phyloP scores from a whole-genome alignment of 2,113 vertebrate genomes.

The Pyrgilauda ruficollis region DNA sequence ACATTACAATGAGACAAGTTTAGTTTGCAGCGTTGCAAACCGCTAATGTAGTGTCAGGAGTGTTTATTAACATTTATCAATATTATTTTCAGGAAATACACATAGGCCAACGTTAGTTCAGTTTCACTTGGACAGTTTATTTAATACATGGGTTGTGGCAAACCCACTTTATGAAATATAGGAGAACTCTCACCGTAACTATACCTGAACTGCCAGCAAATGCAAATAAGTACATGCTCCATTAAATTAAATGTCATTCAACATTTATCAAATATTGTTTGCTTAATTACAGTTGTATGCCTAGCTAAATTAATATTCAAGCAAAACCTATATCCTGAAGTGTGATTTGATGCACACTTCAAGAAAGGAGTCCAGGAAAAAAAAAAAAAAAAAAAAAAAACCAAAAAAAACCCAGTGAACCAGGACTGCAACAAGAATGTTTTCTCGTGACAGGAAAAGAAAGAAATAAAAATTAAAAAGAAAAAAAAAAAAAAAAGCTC shows the following conservation, averaged over 20 bases:
- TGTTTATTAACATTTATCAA: constrained; percentile 78
- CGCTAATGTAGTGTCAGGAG: constrained; percentile 73
- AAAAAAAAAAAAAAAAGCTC: constrained; percentile 54
- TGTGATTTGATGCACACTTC: constrained; percentile 83
- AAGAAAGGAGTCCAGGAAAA: constrained; percentile 80
- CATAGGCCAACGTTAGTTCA: constrained; percentile 81
- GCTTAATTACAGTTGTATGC: constrained; percentile 85
- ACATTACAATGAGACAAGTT: constrained; percentile 81
- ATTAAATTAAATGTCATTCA: constrained; percentile 95
- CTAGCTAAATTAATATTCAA: constrained; percentile 87
- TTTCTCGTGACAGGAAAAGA: constrained; percentile 76
- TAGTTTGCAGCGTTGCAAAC: constrained; percentile 83
- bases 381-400: constrained; percentile 62
- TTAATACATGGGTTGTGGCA: constrained; percentile 81
- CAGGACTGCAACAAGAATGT: constrained; percentile 87
- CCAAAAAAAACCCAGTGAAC: constrained; percentile 81
- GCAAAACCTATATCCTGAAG: constrained; percentile 89
- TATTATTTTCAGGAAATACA: constrained; percentile 83
- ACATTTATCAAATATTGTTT: constrained; percentile 89
- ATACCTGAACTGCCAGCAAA: constrained; percentile 89
- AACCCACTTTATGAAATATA: constrained; percentile 92
- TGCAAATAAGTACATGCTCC: constrained; percentile 94
- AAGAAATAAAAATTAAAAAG: constrained; percentile 56
- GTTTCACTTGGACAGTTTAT: constrained; percentile 85
- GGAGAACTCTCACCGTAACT: constrained; percentile 81